Evolutionary conservation across 1,140 invertebrate genomes (phyloP).

Genomic region (Hyposmocoma kahamanoa): DNA sequence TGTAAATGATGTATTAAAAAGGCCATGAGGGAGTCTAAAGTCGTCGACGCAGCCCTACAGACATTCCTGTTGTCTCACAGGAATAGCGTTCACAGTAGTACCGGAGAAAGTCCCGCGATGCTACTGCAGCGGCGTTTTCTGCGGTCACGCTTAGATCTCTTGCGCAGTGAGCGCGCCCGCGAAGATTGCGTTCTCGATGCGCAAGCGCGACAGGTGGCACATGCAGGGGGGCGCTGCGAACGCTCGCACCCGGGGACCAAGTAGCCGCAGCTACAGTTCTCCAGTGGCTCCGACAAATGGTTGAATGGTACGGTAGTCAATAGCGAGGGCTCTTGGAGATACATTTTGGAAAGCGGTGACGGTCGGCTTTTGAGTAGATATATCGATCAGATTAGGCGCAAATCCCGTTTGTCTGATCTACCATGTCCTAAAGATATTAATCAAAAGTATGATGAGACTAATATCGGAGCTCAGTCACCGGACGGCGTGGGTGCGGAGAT

Average conservation of each 20-base stretch:
- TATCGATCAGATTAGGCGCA: neutral
- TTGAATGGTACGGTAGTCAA: neutral
- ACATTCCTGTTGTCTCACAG: too few species aligned
- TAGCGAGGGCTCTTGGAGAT: neutral
- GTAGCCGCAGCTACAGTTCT: conserved; percentile 34
- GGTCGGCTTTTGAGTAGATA: neutral
- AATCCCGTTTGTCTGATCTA: neutral
- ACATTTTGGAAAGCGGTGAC: neutral
- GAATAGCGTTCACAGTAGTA: too few species aligned
- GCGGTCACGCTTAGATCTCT: neutral
- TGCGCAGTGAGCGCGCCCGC: neutral
- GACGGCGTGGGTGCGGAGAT: too few species aligned
- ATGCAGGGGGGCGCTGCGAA: neutral
- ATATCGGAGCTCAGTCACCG: too few species aligned
- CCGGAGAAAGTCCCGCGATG: conserved; percentile 3
- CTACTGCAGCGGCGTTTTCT: neutral
- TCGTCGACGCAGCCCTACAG: too few species aligned
- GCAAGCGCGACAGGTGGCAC: neutral
- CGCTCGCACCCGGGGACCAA: neutral
- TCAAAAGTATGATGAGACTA: too few species aligned
- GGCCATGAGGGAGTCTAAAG: too few species aligned
- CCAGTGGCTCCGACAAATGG: conserved; percentile 28
- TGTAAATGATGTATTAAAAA: too few species aligned
- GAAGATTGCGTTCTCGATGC: neutral
- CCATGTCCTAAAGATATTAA: neutral